These are phyloP conservation scores for Drosophila pallidifrons DNA, from an alignment of 1,140 invertebrate genomes.

Conservation along the genomic window DNA sequence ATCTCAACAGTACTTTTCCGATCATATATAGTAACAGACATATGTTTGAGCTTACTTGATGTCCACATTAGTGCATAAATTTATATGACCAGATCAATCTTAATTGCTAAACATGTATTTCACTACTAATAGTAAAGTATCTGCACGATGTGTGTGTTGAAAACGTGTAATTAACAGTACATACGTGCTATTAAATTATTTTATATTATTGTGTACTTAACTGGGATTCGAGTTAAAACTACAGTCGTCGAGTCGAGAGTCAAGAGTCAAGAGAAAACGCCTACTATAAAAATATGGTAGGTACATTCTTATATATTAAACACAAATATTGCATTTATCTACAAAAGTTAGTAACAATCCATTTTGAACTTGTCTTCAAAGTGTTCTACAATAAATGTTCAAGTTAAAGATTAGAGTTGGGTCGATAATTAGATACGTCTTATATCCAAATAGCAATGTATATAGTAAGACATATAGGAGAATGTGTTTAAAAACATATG, in stretches of 20 bases:
- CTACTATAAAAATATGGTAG: slow-evolving; percentile 79
- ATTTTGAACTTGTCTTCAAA: slow-evolving; percentile 76
- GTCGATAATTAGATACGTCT: slow-evolving; percentile 12
- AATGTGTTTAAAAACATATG: slow-evolving; percentile 21
- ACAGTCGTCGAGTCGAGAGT: slow-evolving; percentile 69
- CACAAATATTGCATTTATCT: slow-evolving; percentile 76
- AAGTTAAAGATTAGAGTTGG: slow-evolving; percentile 51
- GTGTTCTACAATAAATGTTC: slow-evolving; percentile 32
- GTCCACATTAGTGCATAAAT: background rate
- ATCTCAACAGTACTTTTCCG: slow-evolving; percentile 31
- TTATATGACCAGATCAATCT: slow-evolving; percentile 40
- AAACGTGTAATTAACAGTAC: slow-evolving; percentile 79
- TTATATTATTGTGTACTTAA: slow-evolving; percentile 22
- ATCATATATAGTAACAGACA: background rate
- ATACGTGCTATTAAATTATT: slow-evolving; percentile 68
- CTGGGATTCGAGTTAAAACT: slow-evolving; percentile 55
- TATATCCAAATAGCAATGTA: slow-evolving; percentile 14
- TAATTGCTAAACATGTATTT: slow-evolving; percentile 66
- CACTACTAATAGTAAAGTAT: slow-evolving; percentile 73
- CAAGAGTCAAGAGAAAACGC: slow-evolving; percentile 68
- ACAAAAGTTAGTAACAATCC: slow-evolving; percentile 78
- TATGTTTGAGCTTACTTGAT: slow-evolving; percentile 52
- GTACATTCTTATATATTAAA: slow-evolving; percentile 60
- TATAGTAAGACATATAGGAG: slow-evolving; percentile 34
- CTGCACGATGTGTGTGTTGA: slow-evolving; percentile 70